Base-by-base conservation (phyloP, 2,797 vertebrate species). In the Crocidura indochinensis region DNA sequence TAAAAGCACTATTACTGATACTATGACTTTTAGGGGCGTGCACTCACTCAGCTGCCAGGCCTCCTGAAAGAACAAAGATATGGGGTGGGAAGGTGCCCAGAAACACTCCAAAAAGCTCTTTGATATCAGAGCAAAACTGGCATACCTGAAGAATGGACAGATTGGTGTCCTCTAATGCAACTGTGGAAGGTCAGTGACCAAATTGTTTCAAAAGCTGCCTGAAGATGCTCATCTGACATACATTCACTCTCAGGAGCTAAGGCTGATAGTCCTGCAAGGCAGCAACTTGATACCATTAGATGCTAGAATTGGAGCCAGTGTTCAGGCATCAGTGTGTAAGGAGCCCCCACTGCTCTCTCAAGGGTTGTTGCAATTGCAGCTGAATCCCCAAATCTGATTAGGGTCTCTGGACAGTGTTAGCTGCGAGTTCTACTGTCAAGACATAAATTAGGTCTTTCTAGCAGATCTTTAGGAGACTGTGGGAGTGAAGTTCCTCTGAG, bases 361-460 rank as follows among this genome's bases (percentile, higher is more conserved):
- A 11, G 64, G 12, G 9, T 11, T 31, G 11, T 17, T 12, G 4
- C 31, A 87, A 44, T 1, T 47, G 64, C n/a, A 73, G 2, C 22
- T 71, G 7, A 24, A 6, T 10, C 49, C 27, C 31, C 2, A 24
- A 65, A 17, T 8, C 51, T 31, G 60, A 69, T 11, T 20, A 27
- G 29, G 53, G 76, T n/a, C 31, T 12, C 0, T 19, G 31, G 1
- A 65, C 22, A 38, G n/a, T 10, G 64, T 10, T 67, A 2, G 29
- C 78, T 20, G 6, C 10, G 17, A 76, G 17, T 20, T 46, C 15
- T 19, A 56, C 56, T 51, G n/a, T 64, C 68, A 68, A 84, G 49
- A 93, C 19, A 60, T 60, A 60, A 88, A 83, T 1, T 24, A 24
- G 19, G 53, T 69, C 7, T 64, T 73, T 90, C 69, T 84, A 53